Percentiles rank a stretch among this genome's conserved stretches.
Conservation (phyloP, 2,797 vertebrate genomes). For the Sebastes hopkinsi region DNA sequence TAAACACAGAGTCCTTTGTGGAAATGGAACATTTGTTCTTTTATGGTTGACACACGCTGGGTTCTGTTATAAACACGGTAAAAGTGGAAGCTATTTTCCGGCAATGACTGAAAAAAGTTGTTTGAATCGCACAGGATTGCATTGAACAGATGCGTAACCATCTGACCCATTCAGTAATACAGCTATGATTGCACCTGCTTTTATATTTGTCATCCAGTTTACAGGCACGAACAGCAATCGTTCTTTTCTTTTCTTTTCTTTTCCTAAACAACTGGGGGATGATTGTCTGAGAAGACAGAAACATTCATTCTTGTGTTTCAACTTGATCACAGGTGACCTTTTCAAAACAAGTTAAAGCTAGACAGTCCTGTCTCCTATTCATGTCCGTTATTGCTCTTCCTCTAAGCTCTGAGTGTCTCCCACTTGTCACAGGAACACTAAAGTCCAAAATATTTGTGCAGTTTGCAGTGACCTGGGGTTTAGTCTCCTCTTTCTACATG, state of each 20-base stretch:
- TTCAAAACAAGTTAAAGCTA: conserved; percentile 7
- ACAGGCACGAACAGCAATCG: neutral
- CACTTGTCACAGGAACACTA: conserved; percentile 1
- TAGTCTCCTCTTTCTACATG: conserved; percentile 21
- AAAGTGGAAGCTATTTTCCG: neutral
- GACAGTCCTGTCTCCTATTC: neutral
- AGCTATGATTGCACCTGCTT: neutral
- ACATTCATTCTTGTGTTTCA: neutral
- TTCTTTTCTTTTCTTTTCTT: neutral
- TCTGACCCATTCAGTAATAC: neutral
- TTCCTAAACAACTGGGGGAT: neutral
- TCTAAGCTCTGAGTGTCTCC: conserved; percentile 2
- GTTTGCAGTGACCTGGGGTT: conserved; percentile 22
- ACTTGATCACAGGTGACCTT: conserved; percentile 15
- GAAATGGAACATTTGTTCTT: neutral
- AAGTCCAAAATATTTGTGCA: conserved; percentile 18
- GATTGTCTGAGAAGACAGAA: neutral
- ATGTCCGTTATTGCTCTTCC: conserved; percentile 8
- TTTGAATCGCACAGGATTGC: neutral
- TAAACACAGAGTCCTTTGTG: neutral
- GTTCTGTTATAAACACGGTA: neutral
- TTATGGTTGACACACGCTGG: neutral
- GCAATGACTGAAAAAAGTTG: neutral
- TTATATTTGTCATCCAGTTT: neutral
- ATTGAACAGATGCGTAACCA: neutral